phyloP scores from a whole-genome alignment of 2,888 invertebrate genomes.

The Lycocerus yunnanus region DNA sequence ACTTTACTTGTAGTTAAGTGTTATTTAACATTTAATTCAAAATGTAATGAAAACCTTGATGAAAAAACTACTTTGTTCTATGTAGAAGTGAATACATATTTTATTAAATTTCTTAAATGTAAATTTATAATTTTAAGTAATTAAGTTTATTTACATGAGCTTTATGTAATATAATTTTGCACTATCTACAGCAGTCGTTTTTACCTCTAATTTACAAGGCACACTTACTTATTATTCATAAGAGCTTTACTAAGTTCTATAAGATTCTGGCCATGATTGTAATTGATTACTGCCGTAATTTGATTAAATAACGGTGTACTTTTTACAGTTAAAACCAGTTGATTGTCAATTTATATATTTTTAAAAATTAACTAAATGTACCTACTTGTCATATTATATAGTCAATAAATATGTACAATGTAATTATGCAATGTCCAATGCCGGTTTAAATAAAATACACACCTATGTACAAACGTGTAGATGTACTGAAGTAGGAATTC shows the following conservation, averaged over 20 bases:
- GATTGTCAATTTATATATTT: not conserved
- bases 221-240: not conserved
- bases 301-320: not conserved
- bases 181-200: not conserved
- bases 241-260: not conserved
- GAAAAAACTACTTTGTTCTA: too few relatives aligned
- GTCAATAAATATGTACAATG: too few relatives aligned
- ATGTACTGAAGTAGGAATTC: too few relatives aligned
- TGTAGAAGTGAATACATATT: too few relatives aligned
- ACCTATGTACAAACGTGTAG: too few relatives aligned
- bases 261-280: not conserved
- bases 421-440: too few relatives aligned
- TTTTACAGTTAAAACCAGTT: not conserved
- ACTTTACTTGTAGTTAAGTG: too few relatives aligned
- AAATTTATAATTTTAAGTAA: not conserved
- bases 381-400: too few relatives aligned
- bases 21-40: too few relatives aligned
- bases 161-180: not conserved
- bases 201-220: not conserved
- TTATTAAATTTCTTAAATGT: not conserved
- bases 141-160: too few relatives aligned
- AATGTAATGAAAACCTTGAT: too few relatives aligned
- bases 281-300: not conserved
- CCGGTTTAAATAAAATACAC: too few relatives aligned
- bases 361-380: not conserved